phyloP scores from a whole-genome alignment of 2,113 vertebrate species.

The Stercorarius parasiticus region DNA sequence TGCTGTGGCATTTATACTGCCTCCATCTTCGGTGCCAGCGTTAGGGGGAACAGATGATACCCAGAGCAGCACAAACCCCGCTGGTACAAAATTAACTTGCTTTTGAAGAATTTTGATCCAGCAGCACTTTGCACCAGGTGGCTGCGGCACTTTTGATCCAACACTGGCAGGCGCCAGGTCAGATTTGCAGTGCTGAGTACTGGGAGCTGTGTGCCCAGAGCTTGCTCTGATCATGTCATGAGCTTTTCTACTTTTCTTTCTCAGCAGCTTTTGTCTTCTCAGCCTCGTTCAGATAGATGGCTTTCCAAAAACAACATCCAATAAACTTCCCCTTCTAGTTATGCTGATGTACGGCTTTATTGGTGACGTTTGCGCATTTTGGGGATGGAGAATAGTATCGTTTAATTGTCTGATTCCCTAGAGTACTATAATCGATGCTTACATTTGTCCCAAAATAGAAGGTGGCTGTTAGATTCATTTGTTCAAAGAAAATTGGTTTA shows the following conservation, averaged over 20 bases:
- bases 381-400: neutral
- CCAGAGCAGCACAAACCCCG: conserved; percentile 28
- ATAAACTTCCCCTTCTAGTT: neutral
- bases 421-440: neutral
- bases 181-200: neutral
- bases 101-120: conserved; percentile 57
- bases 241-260: conserved; percentile 30
- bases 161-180: neutral
- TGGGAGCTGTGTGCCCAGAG: conserved; percentile 6
- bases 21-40: conserved; percentile 54
- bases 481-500: neutral
- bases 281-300: neutral
- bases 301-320: neutral
- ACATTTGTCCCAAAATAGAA: conserved; percentile 13
- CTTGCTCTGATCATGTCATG: neutral
- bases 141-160: conserved; percentile 47
- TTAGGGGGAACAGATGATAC: conserved; percentile 59
- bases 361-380: neutral
- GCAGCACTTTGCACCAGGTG: conserved; percentile 64
- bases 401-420: neutral
- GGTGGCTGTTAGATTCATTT: neutral
- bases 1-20: conserved; percentile 55
- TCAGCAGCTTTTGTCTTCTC: neutral
- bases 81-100: conserved; percentile 65
- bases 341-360: neutral